A percentile compares a stretch with the other conserved stretches of the same genome.
Evolutionary conservation across 2,797 vertebrate species (phyloP).

Genomic region (Artibeus lituratus): DNA sequence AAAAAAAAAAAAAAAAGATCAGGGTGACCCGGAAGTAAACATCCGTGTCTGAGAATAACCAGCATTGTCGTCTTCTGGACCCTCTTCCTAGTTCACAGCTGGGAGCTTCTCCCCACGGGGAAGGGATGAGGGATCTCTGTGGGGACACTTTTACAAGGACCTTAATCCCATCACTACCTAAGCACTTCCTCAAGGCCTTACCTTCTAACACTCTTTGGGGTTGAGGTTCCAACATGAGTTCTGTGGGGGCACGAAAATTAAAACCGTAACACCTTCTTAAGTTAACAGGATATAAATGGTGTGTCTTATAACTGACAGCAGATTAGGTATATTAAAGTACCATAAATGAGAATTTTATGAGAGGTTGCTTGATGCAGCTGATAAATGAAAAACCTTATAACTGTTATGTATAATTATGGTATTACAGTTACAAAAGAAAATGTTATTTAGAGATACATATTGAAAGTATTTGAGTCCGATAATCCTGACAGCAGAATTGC

Average conservation of each 20-base stretch:
- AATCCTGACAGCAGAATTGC: background rate
- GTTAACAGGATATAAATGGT: background rate
- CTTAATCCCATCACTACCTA: background rate
- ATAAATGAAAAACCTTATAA: background rate
- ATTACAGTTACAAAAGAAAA: background rate
- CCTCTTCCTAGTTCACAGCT: background rate
- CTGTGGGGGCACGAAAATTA: background rate
- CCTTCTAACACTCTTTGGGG: background rate
- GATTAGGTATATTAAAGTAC: background rate
- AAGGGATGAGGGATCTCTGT: background rate
- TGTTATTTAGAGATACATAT: background rate
- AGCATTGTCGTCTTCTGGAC: background rate
- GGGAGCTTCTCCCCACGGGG: background rate
- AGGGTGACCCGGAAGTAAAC: background rate
- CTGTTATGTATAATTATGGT: background rate
- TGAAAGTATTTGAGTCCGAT: background rate
- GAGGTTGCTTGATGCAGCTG: background rate
- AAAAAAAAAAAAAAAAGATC: too few species aligned
- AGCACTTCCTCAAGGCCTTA: background rate
- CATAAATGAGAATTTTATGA: background rate
- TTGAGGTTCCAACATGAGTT: background rate
- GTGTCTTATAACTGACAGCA: background rate
- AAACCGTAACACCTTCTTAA: background rate
- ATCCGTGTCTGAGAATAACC: background rate
- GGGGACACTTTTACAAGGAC: background rate